Percentiles rank a stretch among this genome's conserved stretches.
phyloP scores from a whole-genome alignment of 2,797 vertebrate species.

The Mastacembelus armatus region DNA sequence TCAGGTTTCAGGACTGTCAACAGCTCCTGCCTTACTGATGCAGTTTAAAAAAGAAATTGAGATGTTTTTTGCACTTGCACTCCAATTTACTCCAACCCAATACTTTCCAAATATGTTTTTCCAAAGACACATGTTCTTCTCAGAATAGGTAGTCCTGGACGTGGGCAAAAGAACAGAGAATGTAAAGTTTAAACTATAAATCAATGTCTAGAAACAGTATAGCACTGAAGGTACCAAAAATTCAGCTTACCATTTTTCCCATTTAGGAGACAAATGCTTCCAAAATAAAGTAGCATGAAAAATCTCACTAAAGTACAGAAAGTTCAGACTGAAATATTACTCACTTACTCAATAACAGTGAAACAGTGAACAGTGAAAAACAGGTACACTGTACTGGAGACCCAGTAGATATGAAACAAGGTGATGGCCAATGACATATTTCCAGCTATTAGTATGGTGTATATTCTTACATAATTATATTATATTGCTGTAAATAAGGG shows the following conservation, averaged over 20 bases:
- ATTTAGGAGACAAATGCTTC: conserved; percentile 20
- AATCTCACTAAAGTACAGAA: conserved; percentile 21
- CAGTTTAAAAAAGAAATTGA: conserved; percentile 40
- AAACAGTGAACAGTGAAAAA: too few species aligned
- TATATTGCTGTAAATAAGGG: conserved; percentile 16
- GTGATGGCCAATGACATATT: conserved; percentile 37
- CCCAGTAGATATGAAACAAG: conserved; percentile 24
- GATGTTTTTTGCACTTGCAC: conserved; percentile 28
- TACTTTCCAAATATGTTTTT: conserved; percentile 35
- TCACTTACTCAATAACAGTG: conserved; percentile 45
- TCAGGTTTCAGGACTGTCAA: conserved; percentile 76
- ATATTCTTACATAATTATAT: too few species aligned
- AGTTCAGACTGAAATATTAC: conserved; percentile 55
- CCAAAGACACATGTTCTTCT: conserved; percentile 14
- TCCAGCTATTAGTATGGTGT: conserved; percentile 41
- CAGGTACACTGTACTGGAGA: conserved; percentile 60
- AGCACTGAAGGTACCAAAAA: conserved; percentile 58
- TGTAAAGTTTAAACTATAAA: conserved; percentile 64
- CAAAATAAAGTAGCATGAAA: conserved; percentile 50
- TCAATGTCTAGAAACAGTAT: conserved; percentile 47
- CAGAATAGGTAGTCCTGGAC: conserved; percentile 31
- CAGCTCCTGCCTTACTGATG: conserved; percentile 35
- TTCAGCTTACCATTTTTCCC: conserved; percentile 43
- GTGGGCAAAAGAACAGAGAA: conserved; percentile 47
- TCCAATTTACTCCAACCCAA: conserved; percentile 33